Percentiles rank a stretch among this genome's conserved stretches.
These are phyloP conservation scores for Montipora efflorescens DNA, from an alignment of 64 coral and sea anemone species.

Conservation along the genomic window DNA sequence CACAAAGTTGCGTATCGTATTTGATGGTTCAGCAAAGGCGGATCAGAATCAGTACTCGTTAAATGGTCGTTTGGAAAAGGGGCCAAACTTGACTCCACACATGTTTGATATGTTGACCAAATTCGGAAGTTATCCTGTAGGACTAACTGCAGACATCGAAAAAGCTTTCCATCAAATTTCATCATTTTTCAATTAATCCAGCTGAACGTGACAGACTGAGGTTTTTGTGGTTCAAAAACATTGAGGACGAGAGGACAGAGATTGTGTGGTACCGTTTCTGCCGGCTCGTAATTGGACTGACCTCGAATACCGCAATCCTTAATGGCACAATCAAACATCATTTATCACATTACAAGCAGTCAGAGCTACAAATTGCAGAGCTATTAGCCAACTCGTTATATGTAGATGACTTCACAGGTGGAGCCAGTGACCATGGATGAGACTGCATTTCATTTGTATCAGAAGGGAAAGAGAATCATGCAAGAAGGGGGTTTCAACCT, in stretches of 20 bases:
- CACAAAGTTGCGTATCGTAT: too few relatives aligned
- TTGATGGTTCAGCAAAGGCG: too few relatives aligned
- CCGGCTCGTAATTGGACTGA: conserved; percentile 56
- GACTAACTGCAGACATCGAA: too few relatives aligned
- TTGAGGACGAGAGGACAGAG: not conserved
- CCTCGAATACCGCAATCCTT: conserved; percentile 29
- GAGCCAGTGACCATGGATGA: conserved; percentile 4
- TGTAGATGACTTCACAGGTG: conserved; percentile 63
- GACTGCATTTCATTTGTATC: conserved; percentile 48
- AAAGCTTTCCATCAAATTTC: too few relatives aligned
- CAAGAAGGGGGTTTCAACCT: conserved; percentile 72
- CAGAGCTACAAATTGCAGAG: conserved; percentile 38
- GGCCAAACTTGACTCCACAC: too few relatives aligned
- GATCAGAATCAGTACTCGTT: too few relatives aligned
- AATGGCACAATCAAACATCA: conserved; percentile 59
- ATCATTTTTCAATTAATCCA: too few relatives aligned
- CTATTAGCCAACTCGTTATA: conserved; percentile 47
- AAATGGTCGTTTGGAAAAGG: too few relatives aligned
- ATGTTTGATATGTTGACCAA: too few relatives aligned
- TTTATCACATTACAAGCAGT: conserved; percentile 18
- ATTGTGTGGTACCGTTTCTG: conserved; percentile 39
- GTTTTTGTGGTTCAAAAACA: too few relatives aligned
- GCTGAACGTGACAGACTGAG: too few relatives aligned
- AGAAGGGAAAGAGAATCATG: conserved; percentile 55
- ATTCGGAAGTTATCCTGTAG: too few relatives aligned